Percentiles rank a stretch among this genome's conserved stretches.
phyloP scores from a whole-genome alignment of 1,140 invertebrate genomes.

The Tribolium castaneum region DNA sequence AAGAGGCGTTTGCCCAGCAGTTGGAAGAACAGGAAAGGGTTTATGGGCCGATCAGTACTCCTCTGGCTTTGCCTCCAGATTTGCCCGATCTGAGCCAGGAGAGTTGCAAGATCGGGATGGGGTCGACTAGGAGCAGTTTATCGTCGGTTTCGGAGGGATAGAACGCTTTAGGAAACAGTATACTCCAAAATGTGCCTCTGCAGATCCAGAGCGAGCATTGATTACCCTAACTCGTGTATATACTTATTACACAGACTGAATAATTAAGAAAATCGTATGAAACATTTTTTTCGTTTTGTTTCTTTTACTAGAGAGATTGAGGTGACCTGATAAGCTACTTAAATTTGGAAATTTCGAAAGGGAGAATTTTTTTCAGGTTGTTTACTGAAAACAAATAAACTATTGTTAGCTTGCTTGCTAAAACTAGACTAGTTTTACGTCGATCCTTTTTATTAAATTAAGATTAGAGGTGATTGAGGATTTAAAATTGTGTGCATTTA shows the following conservation, averaged over 20 bases:
- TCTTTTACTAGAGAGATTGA: conserved; percentile 23
- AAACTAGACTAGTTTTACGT: conserved; percentile 22
- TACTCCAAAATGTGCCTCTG: conserved; percentile 45
- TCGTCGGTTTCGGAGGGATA: conserved; percentile 75
- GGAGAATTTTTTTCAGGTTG: conserved; percentile 32
- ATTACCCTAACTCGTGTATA: conserved; percentile 37
- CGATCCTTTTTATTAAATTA: conserved; percentile 20
- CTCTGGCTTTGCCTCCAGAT: conserved; percentile 71
- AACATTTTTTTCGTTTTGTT: background rate
- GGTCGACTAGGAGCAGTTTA: conserved; percentile 77
- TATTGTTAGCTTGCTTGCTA: conserved; percentile 26
- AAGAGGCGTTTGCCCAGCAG: conserved; percentile 86
- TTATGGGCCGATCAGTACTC: conserved; percentile 69
- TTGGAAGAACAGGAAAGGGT: conserved; percentile 86
- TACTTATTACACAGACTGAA: conserved; percentile 43
- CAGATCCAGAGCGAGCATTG: conserved; percentile 36
- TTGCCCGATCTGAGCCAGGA: conserved; percentile 66
- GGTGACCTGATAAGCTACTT: conserved; percentile 46
- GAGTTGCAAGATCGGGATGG: conserved; percentile 64
- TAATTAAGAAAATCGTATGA: conserved; percentile 32
- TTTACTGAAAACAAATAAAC: conserved; percentile 16
- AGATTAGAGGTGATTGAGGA: conserved; percentile 23
- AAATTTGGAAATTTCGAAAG: conserved; percentile 20
- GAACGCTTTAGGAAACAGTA: conserved; percentile 46
- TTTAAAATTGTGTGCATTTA: conserved; percentile 40